A percentile compares a stretch with the other conserved stretches of the same genome.
These are phyloP conservation scores for Cephus spinipes DNA, from an alignment of 2,888 invertebrate genomes.

Conservation along the genomic window DNA sequence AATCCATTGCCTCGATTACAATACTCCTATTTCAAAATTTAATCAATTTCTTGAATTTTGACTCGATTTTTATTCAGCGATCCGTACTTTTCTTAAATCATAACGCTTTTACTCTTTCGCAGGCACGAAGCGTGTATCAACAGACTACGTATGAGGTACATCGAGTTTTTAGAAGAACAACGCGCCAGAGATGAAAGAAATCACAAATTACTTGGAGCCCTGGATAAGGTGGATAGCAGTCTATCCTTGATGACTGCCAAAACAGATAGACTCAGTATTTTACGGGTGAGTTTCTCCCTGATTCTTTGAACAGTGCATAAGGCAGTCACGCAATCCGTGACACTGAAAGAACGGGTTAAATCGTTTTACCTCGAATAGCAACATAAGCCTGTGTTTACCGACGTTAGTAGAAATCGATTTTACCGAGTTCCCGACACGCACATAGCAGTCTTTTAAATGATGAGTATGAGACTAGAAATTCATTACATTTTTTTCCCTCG, in stretches of 20 bases:
- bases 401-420: neutral
- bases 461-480: neutral
- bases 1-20: neutral
- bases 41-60: neutral
- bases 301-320: neutral
- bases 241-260: slow-evolving; percentile 71
- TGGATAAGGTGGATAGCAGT: slow-evolving; percentile 72
- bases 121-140: slow-evolving; percentile 62
- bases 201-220: slow-evolving; percentile 69
- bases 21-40: neutral
- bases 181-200: slow-evolving; percentile 72
- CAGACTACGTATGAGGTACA: slow-evolving; percentile 67
- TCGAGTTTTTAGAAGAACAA: slow-evolving; percentile 72
- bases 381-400: neutral
- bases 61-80: neutral
- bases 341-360: neutral
- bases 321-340: slow-evolving; percentile 3
- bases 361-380: neutral
- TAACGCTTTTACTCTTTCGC: slow-evolving; percentile 25
- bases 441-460: neutral
- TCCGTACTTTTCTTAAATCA: neutral
- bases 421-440: neutral
- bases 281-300: slow-evolving; percentile 65
- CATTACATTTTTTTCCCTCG: neutral
- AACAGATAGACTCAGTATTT: slow-evolving; percentile 71